Evolutionary conservation across 2,797 vertebrate genomes (phyloP).

Genomic region (Lepus townsendii): DNA sequence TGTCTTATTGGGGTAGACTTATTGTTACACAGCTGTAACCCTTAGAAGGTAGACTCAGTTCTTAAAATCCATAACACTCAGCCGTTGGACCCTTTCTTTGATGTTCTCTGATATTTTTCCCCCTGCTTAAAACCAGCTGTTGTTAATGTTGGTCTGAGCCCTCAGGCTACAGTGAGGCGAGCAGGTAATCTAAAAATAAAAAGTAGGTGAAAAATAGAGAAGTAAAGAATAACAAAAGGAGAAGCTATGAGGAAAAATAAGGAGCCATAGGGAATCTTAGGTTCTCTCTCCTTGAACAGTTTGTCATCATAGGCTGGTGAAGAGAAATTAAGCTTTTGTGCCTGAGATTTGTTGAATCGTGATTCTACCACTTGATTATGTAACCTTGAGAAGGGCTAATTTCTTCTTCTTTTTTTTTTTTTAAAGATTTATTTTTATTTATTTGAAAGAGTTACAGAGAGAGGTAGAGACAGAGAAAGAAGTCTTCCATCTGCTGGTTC

Average conservation of each 20-base stretch:
- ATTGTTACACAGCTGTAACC: background rate
- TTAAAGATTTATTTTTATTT: too few relatives aligned
- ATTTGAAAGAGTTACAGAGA: too few relatives aligned
- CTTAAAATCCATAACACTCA: background rate
- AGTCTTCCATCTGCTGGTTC: too few relatives aligned
- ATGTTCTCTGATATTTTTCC: background rate
- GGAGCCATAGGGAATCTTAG: background rate
- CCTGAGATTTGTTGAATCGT: constrained; percentile 15
- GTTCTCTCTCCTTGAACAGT: background rate
- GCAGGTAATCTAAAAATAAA: background rate
- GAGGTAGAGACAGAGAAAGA: too few relatives aligned
- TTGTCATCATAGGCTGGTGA: background rate
- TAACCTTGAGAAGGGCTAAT: background rate
- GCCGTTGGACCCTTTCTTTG: background rate
- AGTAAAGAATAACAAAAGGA: background rate
- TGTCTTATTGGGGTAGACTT: background rate
- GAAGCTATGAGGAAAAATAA: constrained; percentile 45
- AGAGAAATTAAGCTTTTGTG: background rate
- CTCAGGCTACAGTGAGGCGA: background rate
- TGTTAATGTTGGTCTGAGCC: constrained; percentile 2
- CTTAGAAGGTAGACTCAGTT: background rate
- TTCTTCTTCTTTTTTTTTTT: background rate
- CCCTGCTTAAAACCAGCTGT: background rate
- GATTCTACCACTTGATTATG: background rate
- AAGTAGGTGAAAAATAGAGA: constrained; percentile 28